phyloP scores from a whole-genome alignment of 2,888 invertebrate genomes.

The Dryobotodes eremita region DNA sequence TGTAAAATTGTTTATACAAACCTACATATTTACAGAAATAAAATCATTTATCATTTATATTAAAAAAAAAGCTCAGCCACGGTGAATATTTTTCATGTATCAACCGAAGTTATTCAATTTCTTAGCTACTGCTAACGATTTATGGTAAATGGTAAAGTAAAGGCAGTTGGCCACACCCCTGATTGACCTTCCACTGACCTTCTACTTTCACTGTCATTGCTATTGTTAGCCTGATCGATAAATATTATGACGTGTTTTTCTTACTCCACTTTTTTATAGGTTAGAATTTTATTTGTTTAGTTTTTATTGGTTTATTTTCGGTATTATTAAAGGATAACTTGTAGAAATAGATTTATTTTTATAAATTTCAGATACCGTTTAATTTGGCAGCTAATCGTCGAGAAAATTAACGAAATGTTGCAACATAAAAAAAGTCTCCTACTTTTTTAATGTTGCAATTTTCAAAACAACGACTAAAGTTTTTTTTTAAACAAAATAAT shows the following conservation, averaged over 20 bases:
- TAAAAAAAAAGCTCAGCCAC: no score
- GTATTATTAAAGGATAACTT: not conserved
- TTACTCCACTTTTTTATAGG: not conserved
- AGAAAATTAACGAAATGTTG: not conserved
- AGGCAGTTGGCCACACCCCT: conserved; percentile 13
- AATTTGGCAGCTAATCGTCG: not conserved
- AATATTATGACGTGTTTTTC: conserved; percentile 24
- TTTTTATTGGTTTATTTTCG: not conserved
- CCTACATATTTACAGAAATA: no score
- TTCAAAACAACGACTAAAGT: not conserved
- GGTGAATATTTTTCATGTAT: no score
- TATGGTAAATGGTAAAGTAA: conserved; percentile 13
- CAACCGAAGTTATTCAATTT: conserved; percentile 8
- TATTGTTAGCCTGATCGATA: conserved; percentile 56
- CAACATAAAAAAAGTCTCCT: not conserved
- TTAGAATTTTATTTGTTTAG: not conserved
- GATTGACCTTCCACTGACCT: conserved; percentile 60
- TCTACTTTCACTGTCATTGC: conserved; percentile 54
- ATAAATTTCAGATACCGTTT: not conserved
- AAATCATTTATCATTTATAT: no score
- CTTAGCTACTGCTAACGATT: conserved; percentile 26
- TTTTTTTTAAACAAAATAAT: not conserved
- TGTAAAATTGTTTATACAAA: no score
- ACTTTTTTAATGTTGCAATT: not conserved
- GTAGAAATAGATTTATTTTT: not conserved